Conservation (phyloP, 2,113 vertebrate species). For the Festucalex cinctus region DNA sequence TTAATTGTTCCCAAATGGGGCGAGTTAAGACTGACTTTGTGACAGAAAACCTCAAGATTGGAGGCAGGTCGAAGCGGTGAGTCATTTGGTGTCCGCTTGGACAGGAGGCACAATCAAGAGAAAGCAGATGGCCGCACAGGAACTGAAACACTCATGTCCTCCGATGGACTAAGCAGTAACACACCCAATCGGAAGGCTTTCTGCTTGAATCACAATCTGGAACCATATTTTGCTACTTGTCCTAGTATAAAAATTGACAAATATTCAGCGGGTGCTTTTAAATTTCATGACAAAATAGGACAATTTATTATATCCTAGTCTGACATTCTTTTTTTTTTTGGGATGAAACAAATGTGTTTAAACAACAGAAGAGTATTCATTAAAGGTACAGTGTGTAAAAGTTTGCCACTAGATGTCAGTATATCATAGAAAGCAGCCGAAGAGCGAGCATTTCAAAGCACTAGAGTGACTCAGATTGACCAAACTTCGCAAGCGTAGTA, state of each 20-base stretch:
- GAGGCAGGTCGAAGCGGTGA: neutral
- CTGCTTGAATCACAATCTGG: neutral
- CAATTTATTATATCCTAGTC: too few relatives aligned
- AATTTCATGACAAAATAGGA: neutral
- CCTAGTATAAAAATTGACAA: neutral
- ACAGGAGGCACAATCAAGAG: slow-evolving; percentile 53
- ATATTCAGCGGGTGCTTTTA: neutral
- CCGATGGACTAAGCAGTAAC: slow-evolving; percentile 43
- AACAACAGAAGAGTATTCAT: too few relatives aligned
- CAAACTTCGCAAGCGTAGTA: too few relatives aligned
- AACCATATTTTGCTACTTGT: neutral
- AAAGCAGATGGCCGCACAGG: slow-evolving; percentile 66
- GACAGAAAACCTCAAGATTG: neutral
- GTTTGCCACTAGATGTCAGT: too few relatives aligned
- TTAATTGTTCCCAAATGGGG: neutral
- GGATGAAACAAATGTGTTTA: too few relatives aligned
- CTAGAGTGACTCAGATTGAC: too few relatives aligned
- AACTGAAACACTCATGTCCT: slow-evolving; percentile 45
- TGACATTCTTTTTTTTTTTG: too few relatives aligned
- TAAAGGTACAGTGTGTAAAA: too few relatives aligned
- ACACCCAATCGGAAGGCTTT: neutral
- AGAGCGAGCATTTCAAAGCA: too few relatives aligned
- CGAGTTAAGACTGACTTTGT: neutral
- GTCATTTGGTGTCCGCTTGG: slow-evolving; percentile 27
- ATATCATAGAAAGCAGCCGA: too few relatives aligned